Evolutionary conservation across 2,888 invertebrate species (phyloP).

Genomic region (Agrochola lota): DNA sequence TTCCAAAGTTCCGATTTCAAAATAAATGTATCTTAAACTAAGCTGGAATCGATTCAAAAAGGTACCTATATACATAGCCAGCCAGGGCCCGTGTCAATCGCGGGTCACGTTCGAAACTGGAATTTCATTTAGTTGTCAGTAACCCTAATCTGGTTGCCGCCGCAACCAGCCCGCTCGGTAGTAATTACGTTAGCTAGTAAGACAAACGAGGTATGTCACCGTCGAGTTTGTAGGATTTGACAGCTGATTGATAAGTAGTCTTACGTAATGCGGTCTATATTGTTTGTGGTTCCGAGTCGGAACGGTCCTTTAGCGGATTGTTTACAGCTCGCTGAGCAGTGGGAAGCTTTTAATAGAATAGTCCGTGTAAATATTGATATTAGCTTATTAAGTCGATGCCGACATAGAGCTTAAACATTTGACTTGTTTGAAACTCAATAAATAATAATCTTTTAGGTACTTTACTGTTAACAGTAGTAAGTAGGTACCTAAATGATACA

Average conservation of each 20-base stretch:
- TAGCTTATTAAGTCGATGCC: slow-evolving; percentile 3
- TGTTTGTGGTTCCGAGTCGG: slow-evolving; percentile 22
- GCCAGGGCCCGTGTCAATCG: slow-evolving; percentile 58
- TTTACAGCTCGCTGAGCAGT: slow-evolving; percentile 1
- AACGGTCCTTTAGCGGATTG: slow-evolving; percentile 1
- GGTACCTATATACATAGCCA: slow-evolving; percentile 10
- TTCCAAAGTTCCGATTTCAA: slow-evolving; percentile 10
- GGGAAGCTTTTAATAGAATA: slow-evolving; percentile 31
- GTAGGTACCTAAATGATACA: background rate
- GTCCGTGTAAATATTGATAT: slow-evolving; percentile 16
- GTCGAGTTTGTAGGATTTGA: slow-evolving; percentile 58
- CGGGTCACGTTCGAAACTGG: slow-evolving; percentile 66
- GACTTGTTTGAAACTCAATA: background rate
- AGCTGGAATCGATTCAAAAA: slow-evolving; percentile 36
- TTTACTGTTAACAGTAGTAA: background rate
- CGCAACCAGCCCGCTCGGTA: slow-evolving; percentile 31
- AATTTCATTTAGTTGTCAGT: slow-evolving; percentile 77
- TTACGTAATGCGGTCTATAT: slow-evolving; percentile 27
- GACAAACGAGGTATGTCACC: slow-evolving; percentile 65
- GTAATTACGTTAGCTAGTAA: slow-evolving; percentile 64
- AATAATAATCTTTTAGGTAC: background rate
- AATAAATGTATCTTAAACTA: slow-evolving; percentile 17
- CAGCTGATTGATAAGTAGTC: slow-evolving; percentile 62
- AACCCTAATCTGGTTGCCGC: slow-evolving; percentile 71
- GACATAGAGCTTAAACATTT: background rate